Percentiles rank a stretch among this genome's conserved stretches.
Conservation (phyloP, 1,140 invertebrate genomes). For the Pogonus chalceus region DNA sequence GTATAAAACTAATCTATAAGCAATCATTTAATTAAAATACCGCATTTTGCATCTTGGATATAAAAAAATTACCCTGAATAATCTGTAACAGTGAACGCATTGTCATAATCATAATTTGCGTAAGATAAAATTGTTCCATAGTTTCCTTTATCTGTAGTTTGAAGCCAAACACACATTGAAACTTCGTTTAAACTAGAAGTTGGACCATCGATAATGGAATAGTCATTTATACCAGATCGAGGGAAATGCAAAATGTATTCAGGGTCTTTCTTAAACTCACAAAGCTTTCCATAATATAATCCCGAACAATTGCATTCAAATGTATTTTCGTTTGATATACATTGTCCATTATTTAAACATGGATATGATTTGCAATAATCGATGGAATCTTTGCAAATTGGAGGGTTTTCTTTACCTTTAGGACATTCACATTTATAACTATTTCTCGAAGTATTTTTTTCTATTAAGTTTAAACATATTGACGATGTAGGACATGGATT, state of each 20-base stretch:
- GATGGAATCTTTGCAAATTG: slow-evolving; percentile 34
- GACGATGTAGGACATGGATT: slow-evolving; percentile 40
- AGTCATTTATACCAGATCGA: slow-evolving; percentile 43
- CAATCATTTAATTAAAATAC: neutral
- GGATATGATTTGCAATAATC: slow-evolving; percentile 45
- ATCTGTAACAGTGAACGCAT: slow-evolving; percentile 58
- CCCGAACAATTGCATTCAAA: slow-evolving; percentile 34
- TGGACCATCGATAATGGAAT: slow-evolving; percentile 38
- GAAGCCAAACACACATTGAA: slow-evolving; percentile 57
- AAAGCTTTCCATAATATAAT: slow-evolving; percentile 33
- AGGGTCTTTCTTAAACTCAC: slow-evolving; percentile 35
- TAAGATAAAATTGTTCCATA: slow-evolving; percentile 66
- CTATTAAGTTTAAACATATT: slow-evolving; percentile 41
- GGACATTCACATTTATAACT: slow-evolving; percentile 43
- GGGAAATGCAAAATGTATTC: slow-evolving; percentile 45
- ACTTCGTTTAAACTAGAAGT: slow-evolving; percentile 36
- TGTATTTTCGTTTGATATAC: slow-evolving; percentile 31
- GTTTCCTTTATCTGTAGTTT: slow-evolving; percentile 49
- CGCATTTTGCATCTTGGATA: slow-evolving; percentile 2
- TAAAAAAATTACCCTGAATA: slow-evolving; percentile 50
- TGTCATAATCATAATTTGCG: slow-evolving; percentile 46
- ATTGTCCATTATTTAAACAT: slow-evolving; percentile 44
- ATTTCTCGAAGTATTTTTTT: slow-evolving; percentile 28
- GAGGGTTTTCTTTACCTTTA: slow-evolving; percentile 38
- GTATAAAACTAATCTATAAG: slow-evolving; percentile 52